Percentiles rank a stretch among this genome's conserved stretches.
Evolutionary conservation across 37 sponge, comb jelly and placozoan genomes (phyloP).

Genomic region (Bolinopsis microptera): DNA sequence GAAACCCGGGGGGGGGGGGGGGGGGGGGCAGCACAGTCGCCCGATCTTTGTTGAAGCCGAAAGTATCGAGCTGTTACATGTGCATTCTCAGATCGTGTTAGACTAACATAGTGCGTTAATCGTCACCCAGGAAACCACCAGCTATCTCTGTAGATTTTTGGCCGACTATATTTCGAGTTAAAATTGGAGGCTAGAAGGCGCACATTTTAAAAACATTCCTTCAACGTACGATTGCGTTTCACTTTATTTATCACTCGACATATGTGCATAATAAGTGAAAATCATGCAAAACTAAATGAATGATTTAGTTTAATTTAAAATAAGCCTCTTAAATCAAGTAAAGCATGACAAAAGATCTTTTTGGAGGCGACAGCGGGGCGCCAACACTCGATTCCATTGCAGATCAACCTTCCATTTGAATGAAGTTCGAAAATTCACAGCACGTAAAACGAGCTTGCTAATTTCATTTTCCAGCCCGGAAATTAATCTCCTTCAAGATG

Average conservation of each 20-base stretch:
- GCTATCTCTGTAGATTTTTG: neutral
- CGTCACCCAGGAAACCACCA: neutral
- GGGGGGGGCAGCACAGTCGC: neutral
- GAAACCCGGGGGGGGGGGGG: too few relatives aligned
- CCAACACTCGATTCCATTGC: constrained; percentile 42
- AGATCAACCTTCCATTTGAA: constrained; percentile 6
- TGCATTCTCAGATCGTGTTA: neutral
- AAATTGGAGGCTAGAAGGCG: neutral
- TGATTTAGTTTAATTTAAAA: constrained; percentile 61
- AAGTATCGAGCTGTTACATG: neutral
- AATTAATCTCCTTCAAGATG: neutral
- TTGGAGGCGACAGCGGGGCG: constrained; percentile 11
- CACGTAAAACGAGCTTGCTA: neutral
- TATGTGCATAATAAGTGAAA: constrained; percentile 62
- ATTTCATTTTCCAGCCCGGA: neutral
- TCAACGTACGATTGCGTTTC: constrained; percentile 5
- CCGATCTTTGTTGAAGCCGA: neutral
- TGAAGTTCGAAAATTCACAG: neutral
- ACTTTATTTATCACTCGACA: constrained; percentile 50
- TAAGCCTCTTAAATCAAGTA: constrained; percentile 64
- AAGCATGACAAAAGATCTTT: constrained; percentile 51
- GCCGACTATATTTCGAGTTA: neutral
- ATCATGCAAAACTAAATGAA: constrained; percentile 64
- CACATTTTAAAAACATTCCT: neutral
- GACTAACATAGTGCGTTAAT: neutral